Percentiles rank a stretch among this genome's conserved stretches.
Conservation (phyloP, 2,113 vertebrate genomes). For the Conger conger region DNA sequence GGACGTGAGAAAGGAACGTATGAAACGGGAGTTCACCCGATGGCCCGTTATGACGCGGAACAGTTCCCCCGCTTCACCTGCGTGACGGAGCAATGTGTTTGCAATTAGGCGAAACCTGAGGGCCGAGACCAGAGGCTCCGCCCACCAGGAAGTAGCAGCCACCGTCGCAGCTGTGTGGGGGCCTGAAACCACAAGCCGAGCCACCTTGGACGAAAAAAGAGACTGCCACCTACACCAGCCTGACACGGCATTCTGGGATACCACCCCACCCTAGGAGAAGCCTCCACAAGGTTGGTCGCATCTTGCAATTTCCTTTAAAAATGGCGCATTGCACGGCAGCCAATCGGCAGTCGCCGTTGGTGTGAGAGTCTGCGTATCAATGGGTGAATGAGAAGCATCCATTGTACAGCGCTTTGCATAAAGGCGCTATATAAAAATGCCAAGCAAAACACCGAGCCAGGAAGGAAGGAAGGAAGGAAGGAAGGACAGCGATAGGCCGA, state of each 20-base stretch:
- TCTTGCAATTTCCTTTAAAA: neutral
- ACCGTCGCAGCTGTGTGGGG: neutral
- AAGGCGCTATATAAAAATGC: no score
- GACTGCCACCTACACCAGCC: constrained; percentile 1
- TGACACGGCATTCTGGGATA: neutral
- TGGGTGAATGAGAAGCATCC: no score
- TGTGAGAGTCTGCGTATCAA: no score
- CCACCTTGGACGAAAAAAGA: neutral
- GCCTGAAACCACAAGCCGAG: neutral
- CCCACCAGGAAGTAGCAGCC: neutral
- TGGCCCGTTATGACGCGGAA: neutral
- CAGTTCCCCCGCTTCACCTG: constrained; percentile 18
- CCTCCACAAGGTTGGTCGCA: neutral
- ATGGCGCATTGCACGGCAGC: no score
- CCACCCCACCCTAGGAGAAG: neutral
- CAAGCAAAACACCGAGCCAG: no score
- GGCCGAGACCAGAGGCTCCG: neutral
- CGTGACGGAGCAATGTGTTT: neutral
- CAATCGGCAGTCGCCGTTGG: no score
- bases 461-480: neutral
- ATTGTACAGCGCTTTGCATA: no score
- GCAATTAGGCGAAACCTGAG: constrained; percentile 3
- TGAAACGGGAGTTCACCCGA: neutral
- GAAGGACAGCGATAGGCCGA: neutral
- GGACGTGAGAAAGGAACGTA: neutral